Evolutionary conservation across 2,888 invertebrate genomes (phyloP), one percentile per base, ranked within the genome.

Genomic region (Panzeria rudis): DNA sequence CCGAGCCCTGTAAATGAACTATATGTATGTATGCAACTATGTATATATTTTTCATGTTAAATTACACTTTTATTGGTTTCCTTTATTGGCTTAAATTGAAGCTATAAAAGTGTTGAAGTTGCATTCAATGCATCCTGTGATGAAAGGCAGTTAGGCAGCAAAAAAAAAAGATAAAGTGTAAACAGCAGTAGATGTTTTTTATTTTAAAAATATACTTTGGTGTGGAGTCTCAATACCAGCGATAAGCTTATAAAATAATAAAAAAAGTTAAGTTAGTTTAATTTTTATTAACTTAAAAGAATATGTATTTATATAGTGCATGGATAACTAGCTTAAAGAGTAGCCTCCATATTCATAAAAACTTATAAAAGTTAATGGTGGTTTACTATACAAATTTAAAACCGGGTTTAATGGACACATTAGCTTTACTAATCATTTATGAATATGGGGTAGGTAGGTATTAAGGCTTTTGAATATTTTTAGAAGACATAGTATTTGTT

Each of bases 61-160:
- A 68, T 59, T 59, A 59, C 20, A 50, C 56, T 79, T 79, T 79
- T 72, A 72, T 79, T 64, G 54, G 64, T 72, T 72, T 72, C 72
- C 79, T 64, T 80, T 72, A 50, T 47, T 64, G 52, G 2, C 32
- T 41, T 41, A 38, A 44, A 35, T 56, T 44, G 54, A 59, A 44
- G 29, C 56, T 29, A 66, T 73, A 79, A 72, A 79, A 56, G 62
- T 62, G 56, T 56, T 66, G 38, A 71, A 66, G 35, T 38, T 66
- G 56, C 79, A 72, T 56, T 73, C 47, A 64, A 38, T 72, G 56
- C 56, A 80, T 56, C 72, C 72, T 56, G 64, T 61, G 29, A 41
- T 38, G 50, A 77, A 68, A 59, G 17, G 17, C 41, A 38, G 7
- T 2, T 17, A 50, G 52, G 23, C n/a, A 56, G 11, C 7, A 56